Conservation (phyloP, 2,113 vertebrate species). For the Lamprologus speciosus region DNA sequence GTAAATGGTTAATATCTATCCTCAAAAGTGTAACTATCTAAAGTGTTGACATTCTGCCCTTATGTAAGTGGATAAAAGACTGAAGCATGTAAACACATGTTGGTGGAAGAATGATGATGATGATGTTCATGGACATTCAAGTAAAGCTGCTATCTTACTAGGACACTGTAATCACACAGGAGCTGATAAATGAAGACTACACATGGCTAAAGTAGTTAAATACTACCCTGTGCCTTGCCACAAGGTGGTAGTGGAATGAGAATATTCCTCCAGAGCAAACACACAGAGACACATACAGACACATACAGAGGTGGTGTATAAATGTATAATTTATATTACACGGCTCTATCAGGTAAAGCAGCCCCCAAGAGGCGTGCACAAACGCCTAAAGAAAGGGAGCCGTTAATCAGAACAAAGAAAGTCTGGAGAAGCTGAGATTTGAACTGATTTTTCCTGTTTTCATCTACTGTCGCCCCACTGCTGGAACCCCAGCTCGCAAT, state of each 20-base stretch:
- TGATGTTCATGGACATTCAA: not conserved
- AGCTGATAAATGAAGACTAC: slow-evolving; percentile 45
- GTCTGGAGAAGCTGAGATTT: not conserved
- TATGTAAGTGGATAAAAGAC: not conserved
- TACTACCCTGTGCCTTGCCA: slow-evolving; percentile 2
- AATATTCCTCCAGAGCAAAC: not conserved
- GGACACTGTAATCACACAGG: slow-evolving; percentile 46
- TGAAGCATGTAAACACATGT: slow-evolving; percentile 59
- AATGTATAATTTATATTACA: not conserved
- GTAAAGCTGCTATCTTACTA: slow-evolving; percentile 11
- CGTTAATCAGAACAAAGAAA: not conserved
- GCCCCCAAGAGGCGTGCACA: not conserved
- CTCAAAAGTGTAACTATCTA: not conserved
- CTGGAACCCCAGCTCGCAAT: not conserved
- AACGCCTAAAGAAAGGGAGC: not conserved
- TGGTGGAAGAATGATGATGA: slow-evolving; percentile 41
- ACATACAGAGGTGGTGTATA: not conserved
- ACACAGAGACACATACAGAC: not conserved
- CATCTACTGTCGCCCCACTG: slow-evolving; percentile 6
- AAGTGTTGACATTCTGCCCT: not conserved
- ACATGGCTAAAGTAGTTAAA: slow-evolving; percentile 32
- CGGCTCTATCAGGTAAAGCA: not conserved
- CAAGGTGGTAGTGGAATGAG: not conserved
- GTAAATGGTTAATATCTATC: not conserved
- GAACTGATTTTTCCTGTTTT: not conserved